Evolutionary conservation across 1,140 invertebrate genomes (phyloP).

Genomic region (Drosophila virilis): DNA sequence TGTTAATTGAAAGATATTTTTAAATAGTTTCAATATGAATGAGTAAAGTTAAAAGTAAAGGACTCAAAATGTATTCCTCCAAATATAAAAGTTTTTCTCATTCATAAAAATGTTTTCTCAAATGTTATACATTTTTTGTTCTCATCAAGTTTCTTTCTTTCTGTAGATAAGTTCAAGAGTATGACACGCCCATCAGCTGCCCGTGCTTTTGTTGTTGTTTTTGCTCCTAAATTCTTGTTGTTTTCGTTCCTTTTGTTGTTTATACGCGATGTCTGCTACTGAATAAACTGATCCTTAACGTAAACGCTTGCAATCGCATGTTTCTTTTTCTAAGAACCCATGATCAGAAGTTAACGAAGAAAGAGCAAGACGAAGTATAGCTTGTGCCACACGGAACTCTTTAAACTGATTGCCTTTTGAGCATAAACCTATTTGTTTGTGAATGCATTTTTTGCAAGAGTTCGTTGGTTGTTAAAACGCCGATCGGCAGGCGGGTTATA

Average conservation of each 20-base stretch:
- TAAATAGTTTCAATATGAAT: too few relatives aligned
- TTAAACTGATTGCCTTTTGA: not conserved
- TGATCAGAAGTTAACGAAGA: not conserved
- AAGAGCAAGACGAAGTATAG: too few relatives aligned
- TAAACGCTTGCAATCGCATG: not conserved
- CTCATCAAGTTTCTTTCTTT: too few relatives aligned
- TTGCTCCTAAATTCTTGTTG: not conserved
- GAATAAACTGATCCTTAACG: not conserved
- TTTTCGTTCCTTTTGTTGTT: not conserved
- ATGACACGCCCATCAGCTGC: not conserved
- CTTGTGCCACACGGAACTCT: not conserved
- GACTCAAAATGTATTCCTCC: too few relatives aligned
- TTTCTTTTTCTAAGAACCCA: not conserved
- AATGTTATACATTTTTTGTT: too few relatives aligned
- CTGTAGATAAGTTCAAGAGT: not conserved
- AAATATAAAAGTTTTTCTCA: too few relatives aligned
- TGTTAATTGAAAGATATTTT: too few relatives aligned
- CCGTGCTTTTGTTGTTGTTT: not conserved
- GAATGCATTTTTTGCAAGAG: conserved; percentile 17
- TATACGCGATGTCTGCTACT: not conserved
- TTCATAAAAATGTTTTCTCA: too few relatives aligned
- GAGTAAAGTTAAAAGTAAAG: too few relatives aligned
- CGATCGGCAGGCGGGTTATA: conserved; percentile 39
- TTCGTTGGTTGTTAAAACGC: conserved; percentile 30
- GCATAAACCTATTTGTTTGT: not conserved